Evolutionary conservation across 2,888 invertebrate genomes (phyloP).

Genomic region (Chloromyia formosa): DNA sequence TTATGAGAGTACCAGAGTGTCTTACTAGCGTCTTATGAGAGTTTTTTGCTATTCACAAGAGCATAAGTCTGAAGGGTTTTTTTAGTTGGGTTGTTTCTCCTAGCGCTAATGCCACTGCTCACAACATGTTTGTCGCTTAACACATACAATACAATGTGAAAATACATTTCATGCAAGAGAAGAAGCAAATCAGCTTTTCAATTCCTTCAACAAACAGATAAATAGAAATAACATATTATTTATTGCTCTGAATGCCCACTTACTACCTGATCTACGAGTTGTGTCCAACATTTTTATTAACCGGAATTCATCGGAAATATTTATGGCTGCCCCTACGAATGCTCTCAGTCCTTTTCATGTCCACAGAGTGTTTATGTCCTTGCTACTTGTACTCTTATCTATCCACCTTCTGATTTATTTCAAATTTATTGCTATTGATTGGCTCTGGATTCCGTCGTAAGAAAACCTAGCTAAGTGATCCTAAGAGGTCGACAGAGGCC

Average conservation of each 20-base stretch:
- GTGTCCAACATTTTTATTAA: background rate
- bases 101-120: too few relatives aligned
- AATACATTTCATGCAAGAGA: too few relatives aligned
- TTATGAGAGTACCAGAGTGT: too few relatives aligned
- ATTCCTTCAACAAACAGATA: background rate
- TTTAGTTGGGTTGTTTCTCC: too few relatives aligned
- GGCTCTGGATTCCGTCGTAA: slow-evolving; percentile 1
- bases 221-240: slow-evolving; percentile 11
- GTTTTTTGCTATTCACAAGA: too few relatives aligned
- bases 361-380: slow-evolving; percentile 29
- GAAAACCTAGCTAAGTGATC: background rate
- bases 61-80: too few relatives aligned
- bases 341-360: background rate
- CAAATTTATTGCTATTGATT: slow-evolving; percentile 36
- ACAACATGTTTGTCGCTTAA: too few relatives aligned
- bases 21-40: too few relatives aligned
- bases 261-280: slow-evolving; percentile 8
- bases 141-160: too few relatives aligned
- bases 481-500: slow-evolving; percentile 23
- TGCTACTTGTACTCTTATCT: slow-evolving; percentile 14
- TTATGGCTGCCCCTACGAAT: background rate
- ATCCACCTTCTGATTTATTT: slow-evolving; percentile 17
- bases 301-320: background rate
- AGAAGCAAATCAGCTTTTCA: too few relatives aligned
- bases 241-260: background rate